These are phyloP conservation scores for Sus cebifrons DNA, from an alignment of 2,797 vertebrate species.

Conservation along the genomic window DNA sequence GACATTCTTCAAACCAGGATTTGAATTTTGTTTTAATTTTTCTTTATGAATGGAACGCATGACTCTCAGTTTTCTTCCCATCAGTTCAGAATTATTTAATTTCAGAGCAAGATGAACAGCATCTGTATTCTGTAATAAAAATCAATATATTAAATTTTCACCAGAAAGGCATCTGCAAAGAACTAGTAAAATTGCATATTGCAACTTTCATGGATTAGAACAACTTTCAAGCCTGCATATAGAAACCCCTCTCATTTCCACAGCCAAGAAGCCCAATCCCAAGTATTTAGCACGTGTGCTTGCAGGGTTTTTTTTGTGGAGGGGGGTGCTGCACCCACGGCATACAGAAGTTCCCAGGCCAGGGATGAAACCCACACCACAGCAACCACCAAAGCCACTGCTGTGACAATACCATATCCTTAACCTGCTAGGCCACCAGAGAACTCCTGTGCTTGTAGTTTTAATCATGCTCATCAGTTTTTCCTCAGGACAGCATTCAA, in stretches of 20 bases:
- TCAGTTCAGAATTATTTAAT: conserved; percentile 89
- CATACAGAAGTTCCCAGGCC: too few relatives aligned
- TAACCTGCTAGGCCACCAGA: too few relatives aligned
- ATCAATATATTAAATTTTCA: background rate
- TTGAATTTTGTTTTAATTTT: conserved; percentile 80
- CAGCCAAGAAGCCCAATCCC: background rate
- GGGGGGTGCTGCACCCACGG: too few relatives aligned
- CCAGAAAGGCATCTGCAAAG: background rate
- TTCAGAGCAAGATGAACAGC: conserved; percentile 91
- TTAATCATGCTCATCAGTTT: background rate
- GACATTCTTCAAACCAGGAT: conserved; percentile 65
- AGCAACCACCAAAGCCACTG: too few relatives aligned
- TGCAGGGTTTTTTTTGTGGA: too few relatives aligned
- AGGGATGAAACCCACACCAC: too few relatives aligned
- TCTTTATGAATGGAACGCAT: conserved; percentile 85
- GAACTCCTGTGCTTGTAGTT: background rate
- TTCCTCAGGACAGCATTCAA: background rate
- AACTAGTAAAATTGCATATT: background rate
- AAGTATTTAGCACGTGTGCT: background rate
- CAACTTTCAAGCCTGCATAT: background rate
- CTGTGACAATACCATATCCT: too few relatives aligned
- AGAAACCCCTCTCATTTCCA: background rate
- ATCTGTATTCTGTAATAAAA: conserved; percentile 88
- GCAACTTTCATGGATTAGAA: background rate
- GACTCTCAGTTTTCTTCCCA: conserved; percentile 91